A percentile compares a stretch with the other conserved stretches of the same genome.
phyloP scores from a whole-genome alignment of 2,113 vertebrate species.

The Corythoichthys intestinalis region DNA sequence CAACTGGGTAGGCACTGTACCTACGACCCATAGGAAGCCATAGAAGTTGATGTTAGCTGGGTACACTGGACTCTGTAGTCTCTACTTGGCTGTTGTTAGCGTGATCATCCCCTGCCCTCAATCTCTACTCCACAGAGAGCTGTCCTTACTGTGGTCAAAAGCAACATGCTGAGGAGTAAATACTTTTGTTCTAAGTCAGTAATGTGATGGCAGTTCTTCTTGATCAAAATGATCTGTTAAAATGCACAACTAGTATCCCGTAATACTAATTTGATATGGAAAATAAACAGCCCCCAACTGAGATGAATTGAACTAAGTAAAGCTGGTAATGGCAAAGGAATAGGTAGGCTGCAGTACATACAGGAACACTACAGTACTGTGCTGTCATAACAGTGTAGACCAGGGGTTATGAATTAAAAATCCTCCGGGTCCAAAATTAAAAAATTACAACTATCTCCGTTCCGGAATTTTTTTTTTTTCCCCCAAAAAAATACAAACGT shows the following conservation, averaged over 20 bases:
- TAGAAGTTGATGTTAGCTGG: not conserved
- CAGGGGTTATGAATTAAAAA: not conserved
- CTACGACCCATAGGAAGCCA: not conserved
- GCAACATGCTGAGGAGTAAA: not conserved
- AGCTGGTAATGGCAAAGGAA: not conserved
- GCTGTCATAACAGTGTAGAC: not conserved
- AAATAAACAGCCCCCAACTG: not conserved
- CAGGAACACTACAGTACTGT: not conserved
- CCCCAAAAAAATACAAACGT: too few species aligned
- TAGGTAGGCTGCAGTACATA: not conserved
- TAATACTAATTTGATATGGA: too few species aligned
- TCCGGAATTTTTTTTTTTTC: too few species aligned
- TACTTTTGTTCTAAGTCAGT: not conserved
- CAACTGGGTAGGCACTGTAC: not conserved
- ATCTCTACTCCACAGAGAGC: not conserved
- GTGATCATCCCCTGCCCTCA: not conserved
- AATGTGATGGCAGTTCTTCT: not conserved
- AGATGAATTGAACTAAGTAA: not conserved
- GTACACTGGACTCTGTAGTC: not conserved
- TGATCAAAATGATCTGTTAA: not conserved
- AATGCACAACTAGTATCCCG: too few species aligned
- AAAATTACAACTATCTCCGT: too few species aligned
- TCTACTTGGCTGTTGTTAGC: not conserved
- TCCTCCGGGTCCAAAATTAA: too few species aligned
- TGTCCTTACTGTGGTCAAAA: too few species aligned